Evolutionary conservation across 2,888 invertebrate species (phyloP).

Genomic region (Malthinus seriepunctatus): DNA sequence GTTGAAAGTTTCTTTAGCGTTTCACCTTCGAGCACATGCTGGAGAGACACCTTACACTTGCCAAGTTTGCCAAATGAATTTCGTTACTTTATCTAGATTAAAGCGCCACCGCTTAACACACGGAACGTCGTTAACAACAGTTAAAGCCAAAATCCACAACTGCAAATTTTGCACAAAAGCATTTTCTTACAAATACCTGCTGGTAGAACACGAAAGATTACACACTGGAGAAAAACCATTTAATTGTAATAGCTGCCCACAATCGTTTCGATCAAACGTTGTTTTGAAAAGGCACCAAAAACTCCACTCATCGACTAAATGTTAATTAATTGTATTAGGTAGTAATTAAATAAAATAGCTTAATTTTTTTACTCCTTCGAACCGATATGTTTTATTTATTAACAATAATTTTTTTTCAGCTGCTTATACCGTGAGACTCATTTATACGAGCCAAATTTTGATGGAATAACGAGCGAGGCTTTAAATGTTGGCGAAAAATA

Average conservation of each 20-base stretch:
- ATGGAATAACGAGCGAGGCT: constrained; percentile 1
- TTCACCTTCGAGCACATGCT: constrained; percentile 50
- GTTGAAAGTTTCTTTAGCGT: constrained; percentile 57
- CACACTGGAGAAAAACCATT: constrained; percentile 65
- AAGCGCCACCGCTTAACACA: constrained; percentile 46
- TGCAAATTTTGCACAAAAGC: constrained; percentile 53
- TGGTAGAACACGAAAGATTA: constrained; percentile 62
- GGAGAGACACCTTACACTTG: constrained; percentile 34
- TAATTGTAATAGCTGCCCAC: constrained; percentile 61
- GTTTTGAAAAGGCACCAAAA: constrained; percentile 46
- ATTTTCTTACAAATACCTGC: constrained; percentile 62
- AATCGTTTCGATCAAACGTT: constrained; percentile 58
- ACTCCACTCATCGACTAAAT: background rate
- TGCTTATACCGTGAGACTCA: constrained; percentile 35
- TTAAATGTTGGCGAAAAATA: constrained; percentile 23
- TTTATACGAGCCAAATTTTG: constrained; percentile 34
- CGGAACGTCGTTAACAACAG: constrained; percentile 59
- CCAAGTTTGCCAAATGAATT: background rate
- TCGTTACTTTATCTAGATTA: background rate
- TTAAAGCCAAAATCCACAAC: constrained; percentile 51
- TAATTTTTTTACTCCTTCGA: background rate
- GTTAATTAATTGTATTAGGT: background rate
- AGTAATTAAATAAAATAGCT: background rate
- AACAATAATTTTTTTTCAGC: constrained; percentile 37
- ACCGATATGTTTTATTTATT: background rate